Base-by-base conservation (phyloP, 1,140 invertebrate genomes). In the Drosophila ercepeae region DNA sequence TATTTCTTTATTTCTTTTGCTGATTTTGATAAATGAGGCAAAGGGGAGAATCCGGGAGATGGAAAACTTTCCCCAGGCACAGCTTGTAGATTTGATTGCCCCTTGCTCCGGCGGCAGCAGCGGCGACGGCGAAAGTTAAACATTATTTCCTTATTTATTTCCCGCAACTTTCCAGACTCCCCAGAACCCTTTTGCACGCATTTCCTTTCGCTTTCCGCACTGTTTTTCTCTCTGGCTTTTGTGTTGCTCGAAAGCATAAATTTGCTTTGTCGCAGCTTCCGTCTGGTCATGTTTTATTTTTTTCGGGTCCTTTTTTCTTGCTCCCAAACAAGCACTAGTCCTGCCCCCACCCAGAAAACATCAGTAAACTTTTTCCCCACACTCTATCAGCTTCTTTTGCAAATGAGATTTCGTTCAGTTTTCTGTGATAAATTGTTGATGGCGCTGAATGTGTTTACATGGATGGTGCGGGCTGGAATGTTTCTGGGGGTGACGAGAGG, bases 371-470 rank as follows among this genome's bases (percentile, higher is more conserved):
- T 81, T 86, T 76, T 63, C 36, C 39, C 39, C 46, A 5, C 14
- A 16, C 21, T 25, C 39, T 16, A 8, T 16, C 41, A 14, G n/a
- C 46, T 51, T 44, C 63, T 69, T 81, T 81, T 72, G 73, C 78
- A 83, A 83, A 83, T 83, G 75, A 86, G 82, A 84, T 84, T 84
- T 84, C 52, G 67, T 76, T 88, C 73, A 88, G 57, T 81, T 81
- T 68, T 68, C 76, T 65, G 81, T 84, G 82, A 84, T 84, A 84
- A 88, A 84, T 84, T 81, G 82, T 84, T 84, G 82, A 84, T 84
- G 84, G 82, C 72, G 46, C 49, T 73, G 71, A 75, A 71, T 84
- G 75, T 75, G 71, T 78, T 84, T 65, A 78, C 78, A 83, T 64
- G 81, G 78, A 64, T 64, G 71, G 61, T 63, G 34, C 50, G 70